Evolutionary conservation across 2,797 vertebrate species (phyloP).

Genomic region (Hippocampus kuda): DNA sequence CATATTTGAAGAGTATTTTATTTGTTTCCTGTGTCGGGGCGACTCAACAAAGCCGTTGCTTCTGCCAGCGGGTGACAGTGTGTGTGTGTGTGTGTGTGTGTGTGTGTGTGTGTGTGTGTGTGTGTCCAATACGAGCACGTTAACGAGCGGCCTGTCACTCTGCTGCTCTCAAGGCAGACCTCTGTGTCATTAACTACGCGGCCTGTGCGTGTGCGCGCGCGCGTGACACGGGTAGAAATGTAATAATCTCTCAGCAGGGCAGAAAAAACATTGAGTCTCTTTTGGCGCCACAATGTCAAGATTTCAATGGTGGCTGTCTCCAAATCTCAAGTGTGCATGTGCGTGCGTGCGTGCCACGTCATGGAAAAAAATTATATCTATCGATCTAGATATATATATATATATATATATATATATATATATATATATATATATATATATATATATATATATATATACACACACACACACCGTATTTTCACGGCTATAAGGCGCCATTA

Average conservation of each 20-base stretch:
- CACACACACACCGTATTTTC: too few relatives aligned
- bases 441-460: not conserved
- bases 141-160: conserved; percentile 72
- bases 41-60: conserved; percentile 13
- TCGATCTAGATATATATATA: too few relatives aligned
- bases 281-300: conserved; percentile 56
- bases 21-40: not conserved
- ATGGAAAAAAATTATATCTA: not conserved
- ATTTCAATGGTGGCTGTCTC: conserved; percentile 51
- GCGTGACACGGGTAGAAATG: conserved; percentile 39
- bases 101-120: conserved; percentile 8
- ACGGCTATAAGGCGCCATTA: too few relatives aligned
- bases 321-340: conserved; percentile 2
- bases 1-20: not conserved
- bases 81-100: conserved; percentile 3
- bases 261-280: conserved; percentile 60
- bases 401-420: too few relatives aligned
- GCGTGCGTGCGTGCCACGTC: not conserved
- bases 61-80: conserved; percentile 20
- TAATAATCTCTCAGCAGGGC: conserved; percentile 58
- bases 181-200: conserved; percentile 48
- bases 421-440: too few relatives aligned
- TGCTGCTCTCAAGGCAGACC: conserved; percentile 48
- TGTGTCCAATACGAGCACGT: conserved; percentile 53
- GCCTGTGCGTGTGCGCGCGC: conserved; percentile 6